phyloP scores from a whole-genome alignment of 2,888 invertebrate genomes.

The Argynnis bischoffii region DNA sequence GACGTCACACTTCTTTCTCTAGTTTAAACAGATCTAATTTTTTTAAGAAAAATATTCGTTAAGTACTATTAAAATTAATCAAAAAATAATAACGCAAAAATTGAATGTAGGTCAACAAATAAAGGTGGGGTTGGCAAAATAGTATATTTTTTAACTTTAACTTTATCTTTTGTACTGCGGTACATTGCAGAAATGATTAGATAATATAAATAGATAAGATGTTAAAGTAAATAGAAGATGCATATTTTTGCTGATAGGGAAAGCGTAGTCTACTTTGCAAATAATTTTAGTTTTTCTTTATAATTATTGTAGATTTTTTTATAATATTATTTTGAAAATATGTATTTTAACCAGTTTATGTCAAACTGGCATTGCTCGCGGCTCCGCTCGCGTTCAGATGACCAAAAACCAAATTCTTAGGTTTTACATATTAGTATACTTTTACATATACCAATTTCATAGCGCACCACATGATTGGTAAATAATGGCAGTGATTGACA shows the following conservation, averaged over 20 bases:
- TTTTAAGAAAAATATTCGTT: not conserved
- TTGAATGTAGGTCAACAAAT: constrained; percentile 74
- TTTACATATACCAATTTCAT: too few relatives aligned
- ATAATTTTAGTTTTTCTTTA: constrained; percentile 51
- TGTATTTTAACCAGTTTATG: too few relatives aligned
- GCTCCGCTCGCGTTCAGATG: too few relatives aligned
- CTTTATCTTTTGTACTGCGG: constrained; percentile 63
- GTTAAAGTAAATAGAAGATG: constrained; percentile 75
- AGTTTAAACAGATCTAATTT: too few relatives aligned
- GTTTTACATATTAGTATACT: too few relatives aligned
- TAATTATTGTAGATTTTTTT: not conserved
- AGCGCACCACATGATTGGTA: too few relatives aligned
- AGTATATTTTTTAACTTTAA: constrained; percentile 54
- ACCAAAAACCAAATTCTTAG: too few relatives aligned
- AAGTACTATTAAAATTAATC: constrained; percentile 1
- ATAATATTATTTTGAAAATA: not conserved
- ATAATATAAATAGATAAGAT: constrained; percentile 67
- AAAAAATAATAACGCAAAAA: constrained; percentile 61
- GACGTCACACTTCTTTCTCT: too few relatives aligned
- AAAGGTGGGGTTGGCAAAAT: constrained; percentile 76
- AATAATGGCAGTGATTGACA: too few relatives aligned
- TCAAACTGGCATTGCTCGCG: too few relatives aligned
- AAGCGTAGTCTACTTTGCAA: constrained; percentile 30
- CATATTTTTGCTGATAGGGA: constrained; percentile 66
- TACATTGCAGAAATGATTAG: constrained; percentile 78